A percentile compares a stretch with the other conserved stretches of the same genome.
Evolutionary conservation across 1,140 invertebrate species (phyloP).

Genomic region (Lepidurus arcticus): DNA sequence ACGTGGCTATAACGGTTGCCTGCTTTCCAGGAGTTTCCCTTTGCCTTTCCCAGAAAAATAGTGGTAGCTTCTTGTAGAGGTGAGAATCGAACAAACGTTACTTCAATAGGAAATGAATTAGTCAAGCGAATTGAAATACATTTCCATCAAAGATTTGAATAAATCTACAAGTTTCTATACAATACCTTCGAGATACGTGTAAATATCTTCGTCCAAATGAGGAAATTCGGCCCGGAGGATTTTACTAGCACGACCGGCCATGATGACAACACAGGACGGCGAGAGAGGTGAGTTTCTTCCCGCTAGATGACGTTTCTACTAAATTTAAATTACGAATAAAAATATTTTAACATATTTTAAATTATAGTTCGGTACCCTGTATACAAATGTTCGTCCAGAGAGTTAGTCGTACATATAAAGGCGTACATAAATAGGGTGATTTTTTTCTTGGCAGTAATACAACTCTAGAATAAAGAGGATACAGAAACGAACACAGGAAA

Average conservation of each 20-base stretch:
- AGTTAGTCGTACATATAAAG: slow-evolving; percentile 1
- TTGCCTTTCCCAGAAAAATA: too few species aligned
- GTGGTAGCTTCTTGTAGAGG: too few species aligned
- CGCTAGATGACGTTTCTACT: not conserved
- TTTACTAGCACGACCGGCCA: slow-evolving; percentile 28
- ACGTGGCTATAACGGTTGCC: too few species aligned
- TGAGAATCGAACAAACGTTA: too few species aligned
- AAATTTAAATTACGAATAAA: not conserved
- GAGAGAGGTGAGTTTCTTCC: not conserved
- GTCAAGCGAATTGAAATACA: too few species aligned
- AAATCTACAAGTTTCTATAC: slow-evolving; percentile 32
- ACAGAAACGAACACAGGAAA: not conserved
- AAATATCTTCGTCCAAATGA: slow-evolving; percentile 77
- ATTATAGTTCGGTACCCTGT: not conserved
- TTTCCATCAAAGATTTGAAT: not conserved
- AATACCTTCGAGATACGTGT: slow-evolving; percentile 79
- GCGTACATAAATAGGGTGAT: slow-evolving; percentile 1
- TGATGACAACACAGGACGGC: slow-evolving; percentile 7
- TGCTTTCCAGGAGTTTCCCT: too few species aligned
- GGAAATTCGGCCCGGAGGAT: slow-evolving; percentile 63
- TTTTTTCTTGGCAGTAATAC: not conserved
- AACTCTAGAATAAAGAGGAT: not conserved
- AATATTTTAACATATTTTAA: not conserved
- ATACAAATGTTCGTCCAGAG: not conserved
- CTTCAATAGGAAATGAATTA: too few species aligned